These are phyloP conservation scores for Campoletis sonorensis DNA, from an alignment of 1,140 invertebrate species.

Conservation along the genomic window DNA sequence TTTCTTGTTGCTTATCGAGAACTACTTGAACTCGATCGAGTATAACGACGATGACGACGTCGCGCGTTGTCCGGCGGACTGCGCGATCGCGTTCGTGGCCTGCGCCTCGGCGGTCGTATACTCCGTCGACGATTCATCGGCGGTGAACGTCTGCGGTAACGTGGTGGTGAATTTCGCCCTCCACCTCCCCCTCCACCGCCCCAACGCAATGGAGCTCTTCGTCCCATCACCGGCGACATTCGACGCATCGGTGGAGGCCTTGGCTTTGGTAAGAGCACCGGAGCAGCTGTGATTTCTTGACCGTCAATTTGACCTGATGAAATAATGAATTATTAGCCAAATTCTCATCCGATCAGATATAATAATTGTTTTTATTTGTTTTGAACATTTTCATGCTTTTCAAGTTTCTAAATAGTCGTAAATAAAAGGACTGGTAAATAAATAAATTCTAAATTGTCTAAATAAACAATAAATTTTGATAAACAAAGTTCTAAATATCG, in stretches of 20 bases:
- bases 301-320: constrained; percentile 87
- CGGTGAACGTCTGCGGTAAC: constrained; percentile 81
- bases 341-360: too few relatives aligned
- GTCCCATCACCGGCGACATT: constrained; percentile 80
- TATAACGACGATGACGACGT: constrained; percentile 85
- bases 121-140: constrained; percentile 82
- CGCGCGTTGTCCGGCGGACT: constrained; percentile 78
- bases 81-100: constrained; percentile 79
- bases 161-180: constrained; percentile 72
- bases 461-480: too few relatives aligned
- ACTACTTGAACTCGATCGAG: constrained; percentile 87
- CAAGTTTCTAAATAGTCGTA: too few relatives aligned
- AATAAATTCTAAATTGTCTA: too few relatives aligned
- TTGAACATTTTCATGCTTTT: neutral
- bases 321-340: neutral
- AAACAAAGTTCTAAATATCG: too few relatives aligned
- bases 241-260: constrained; percentile 81
- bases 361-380: constrained; percentile 18
- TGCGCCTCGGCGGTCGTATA: constrained; percentile 78
- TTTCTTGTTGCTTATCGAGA: constrained; percentile 79
- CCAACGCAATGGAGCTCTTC: constrained; percentile 77
- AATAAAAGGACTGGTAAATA: too few relatives aligned
- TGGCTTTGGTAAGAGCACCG: constrained; percentile 88
- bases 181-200: constrained; percentile 62
- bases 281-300: constrained; percentile 95